Percentiles rank a stretch among this genome's conserved stretches.
These are phyloP conservation scores for Malaclemys terrapin DNA, from an alignment of 2,113 vertebrate genomes.

Conservation along the genomic window DNA sequence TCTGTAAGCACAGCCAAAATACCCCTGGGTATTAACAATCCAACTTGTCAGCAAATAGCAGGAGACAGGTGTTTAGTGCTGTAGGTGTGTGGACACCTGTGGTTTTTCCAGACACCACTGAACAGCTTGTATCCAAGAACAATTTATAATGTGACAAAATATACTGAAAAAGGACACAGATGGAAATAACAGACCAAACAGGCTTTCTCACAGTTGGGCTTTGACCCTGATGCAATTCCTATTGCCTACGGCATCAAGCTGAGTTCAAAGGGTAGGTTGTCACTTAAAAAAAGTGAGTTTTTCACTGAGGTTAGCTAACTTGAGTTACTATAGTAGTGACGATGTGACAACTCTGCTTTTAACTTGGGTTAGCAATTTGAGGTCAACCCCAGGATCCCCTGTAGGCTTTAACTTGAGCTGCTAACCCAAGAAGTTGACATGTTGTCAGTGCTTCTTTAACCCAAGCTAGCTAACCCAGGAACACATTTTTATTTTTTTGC, in stretches of 20 bases:
- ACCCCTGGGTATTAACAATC: constrained; percentile 34
- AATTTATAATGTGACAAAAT: constrained; percentile 41
- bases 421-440: not conserved
- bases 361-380: not conserved
- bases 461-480: not conserved
- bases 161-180: constrained; percentile 34
- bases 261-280: not conserved
- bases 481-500: not conserved
- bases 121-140: not conserved
- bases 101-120: constrained; percentile 25
- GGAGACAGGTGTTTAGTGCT: constrained; percentile 36
- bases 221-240: not conserved
- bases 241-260: not conserved
- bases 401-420: not conserved
- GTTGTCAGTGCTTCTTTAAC: not conserved
- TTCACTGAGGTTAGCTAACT: not conserved
- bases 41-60: constrained; percentile 51
- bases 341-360: not conserved
- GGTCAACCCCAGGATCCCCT: not conserved
- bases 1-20: constrained; percentile 28
- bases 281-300: not conserved
- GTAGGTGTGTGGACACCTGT: constrained; percentile 14
- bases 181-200: not conserved
- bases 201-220: not conserved
- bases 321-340: not conserved